Conservation (phyloP, 1,140 invertebrate genomes). For the Bombyx mori region DNA sequence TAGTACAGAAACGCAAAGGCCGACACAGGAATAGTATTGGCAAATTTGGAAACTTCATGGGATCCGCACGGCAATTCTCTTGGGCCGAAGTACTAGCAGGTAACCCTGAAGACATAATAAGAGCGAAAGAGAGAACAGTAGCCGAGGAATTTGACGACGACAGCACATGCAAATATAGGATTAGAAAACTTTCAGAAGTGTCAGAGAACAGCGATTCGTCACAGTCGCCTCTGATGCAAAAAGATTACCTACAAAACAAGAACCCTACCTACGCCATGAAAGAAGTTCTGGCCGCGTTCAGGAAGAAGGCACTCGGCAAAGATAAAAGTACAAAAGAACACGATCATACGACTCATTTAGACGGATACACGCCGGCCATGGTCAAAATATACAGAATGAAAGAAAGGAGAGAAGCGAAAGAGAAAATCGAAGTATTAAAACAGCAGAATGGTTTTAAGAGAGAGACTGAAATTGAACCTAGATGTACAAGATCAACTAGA, state of each 20-base stretch:
- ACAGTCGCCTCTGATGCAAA: constrained; percentile 54
- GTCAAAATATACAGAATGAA: constrained; percentile 60
- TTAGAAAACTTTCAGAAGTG: constrained; percentile 57
- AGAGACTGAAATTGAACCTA: constrained; percentile 18
- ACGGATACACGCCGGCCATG: constrained; percentile 73
- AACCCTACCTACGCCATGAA: constrained; percentile 74
- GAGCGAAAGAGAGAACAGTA: constrained; percentile 45
- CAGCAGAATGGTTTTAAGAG: constrained; percentile 27
- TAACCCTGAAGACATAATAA: constrained; percentile 72
- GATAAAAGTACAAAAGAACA: constrained; percentile 41
- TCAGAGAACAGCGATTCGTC: constrained; percentile 41
- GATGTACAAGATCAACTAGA: constrained; percentile 44
- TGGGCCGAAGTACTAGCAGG: constrained; percentile 72
- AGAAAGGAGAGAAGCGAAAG: constrained; percentile 54
- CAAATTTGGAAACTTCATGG: constrained; percentile 69
- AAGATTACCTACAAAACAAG: constrained; percentile 59
- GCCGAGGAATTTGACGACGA: constrained; percentile 53
- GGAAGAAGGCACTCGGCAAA: constrained; percentile 50
- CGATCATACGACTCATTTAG: constrained; percentile 15
- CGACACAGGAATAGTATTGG: constrained; percentile 62
- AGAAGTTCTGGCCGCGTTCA: constrained; percentile 68
- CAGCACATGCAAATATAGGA: constrained; percentile 60
- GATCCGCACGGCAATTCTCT: constrained; percentile 65
- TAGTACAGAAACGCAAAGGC: constrained; percentile 57
- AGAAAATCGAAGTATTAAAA: constrained; percentile 45